These are phyloP conservation scores for Sebastes umbrosus DNA, from an alignment of 2,797 vertebrate species.

Conservation along the genomic window DNA sequence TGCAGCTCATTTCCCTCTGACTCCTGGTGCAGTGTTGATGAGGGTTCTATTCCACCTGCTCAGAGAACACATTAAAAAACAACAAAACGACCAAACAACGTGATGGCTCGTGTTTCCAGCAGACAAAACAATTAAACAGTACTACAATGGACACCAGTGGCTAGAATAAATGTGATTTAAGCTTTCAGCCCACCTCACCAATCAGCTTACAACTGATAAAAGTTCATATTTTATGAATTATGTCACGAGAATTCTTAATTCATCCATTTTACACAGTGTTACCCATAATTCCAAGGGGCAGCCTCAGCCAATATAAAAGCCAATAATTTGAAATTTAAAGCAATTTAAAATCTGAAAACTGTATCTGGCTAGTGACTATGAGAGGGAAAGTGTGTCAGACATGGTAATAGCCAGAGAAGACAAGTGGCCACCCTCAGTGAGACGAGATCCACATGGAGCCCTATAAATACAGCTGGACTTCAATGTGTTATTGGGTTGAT, in stretches of 20 bases:
- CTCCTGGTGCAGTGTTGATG: not conserved
- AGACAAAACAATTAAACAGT: not conserved
- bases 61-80: not conserved
- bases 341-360: not conserved
- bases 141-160: not conserved
- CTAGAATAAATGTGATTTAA: not conserved
- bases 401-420: not conserved
- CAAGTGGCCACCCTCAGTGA: not conserved
- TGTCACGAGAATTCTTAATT: not conserved
- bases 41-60: not conserved
- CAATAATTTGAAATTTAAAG: not conserved
- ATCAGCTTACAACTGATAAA: not conserved
- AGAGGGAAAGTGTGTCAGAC: not conserved
- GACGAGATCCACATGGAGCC: not conserved
- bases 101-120: not conserved
- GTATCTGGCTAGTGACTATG: not conserved
- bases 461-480: not conserved
- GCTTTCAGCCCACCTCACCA: not conserved
- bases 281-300: not conserved
- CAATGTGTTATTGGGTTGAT: accelerated
- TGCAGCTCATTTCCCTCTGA: not conserved
- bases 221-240: not conserved
- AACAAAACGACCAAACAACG: not conserved
- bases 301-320: not conserved
- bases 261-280: not conserved